phyloP scores from a whole-genome alignment of 1,140 invertebrate genomes.

The Drosophila orena region DNA sequence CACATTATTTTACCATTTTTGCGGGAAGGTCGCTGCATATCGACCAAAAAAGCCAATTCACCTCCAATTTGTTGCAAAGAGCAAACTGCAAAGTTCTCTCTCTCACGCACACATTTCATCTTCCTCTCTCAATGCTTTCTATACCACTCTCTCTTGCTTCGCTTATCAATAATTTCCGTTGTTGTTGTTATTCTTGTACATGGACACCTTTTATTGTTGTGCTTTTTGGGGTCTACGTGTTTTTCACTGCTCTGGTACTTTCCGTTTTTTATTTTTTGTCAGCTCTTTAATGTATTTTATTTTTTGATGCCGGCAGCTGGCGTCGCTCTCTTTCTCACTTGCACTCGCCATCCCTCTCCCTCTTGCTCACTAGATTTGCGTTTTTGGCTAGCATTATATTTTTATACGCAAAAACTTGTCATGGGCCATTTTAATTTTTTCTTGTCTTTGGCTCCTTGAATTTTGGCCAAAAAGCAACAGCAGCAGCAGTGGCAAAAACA shows the following conservation, averaged over 20 bases:
- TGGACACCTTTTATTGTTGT: conserved; percentile 13
- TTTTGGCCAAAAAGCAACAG: conserved; percentile 71
- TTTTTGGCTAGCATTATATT: conserved; percentile 66
- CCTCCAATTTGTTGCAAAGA: conserved; percentile 48
- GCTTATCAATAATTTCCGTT: conserved; percentile 59
- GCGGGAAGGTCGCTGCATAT: conserved; percentile 31
- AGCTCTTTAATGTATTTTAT: conserved; percentile 2
- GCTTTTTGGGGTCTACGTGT: conserved; percentile 31
- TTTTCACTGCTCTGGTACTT: not conserved
- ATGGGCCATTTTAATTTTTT: conserved; percentile 62
- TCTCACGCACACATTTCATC: conserved; percentile 22
- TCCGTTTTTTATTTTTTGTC: not conserved
- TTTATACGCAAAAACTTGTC: conserved; percentile 70
- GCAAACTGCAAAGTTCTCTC: conserved; percentile 75
- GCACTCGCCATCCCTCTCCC: conserved; percentile 4
- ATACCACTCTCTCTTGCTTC: conserved; percentile 15
- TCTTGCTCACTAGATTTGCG: conserved; percentile 11
- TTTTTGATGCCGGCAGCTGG: conserved; percentile 48
- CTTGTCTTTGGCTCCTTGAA: conserved; percentile 59
- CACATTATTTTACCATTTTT: not conserved
- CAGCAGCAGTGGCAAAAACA: conserved; percentile 43
- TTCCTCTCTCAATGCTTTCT: conserved; percentile 4
- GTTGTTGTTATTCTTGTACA: conserved; percentile 21
- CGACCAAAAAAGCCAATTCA: conserved; percentile 42
- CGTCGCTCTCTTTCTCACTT: conserved; percentile 34